A percentile compares a stretch with the other conserved stretches of the same genome.
These are phyloP conservation scores for Eolophus roseicapilla DNA, from an alignment of 2,113 vertebrate genomes.

Conservation along the genomic window DNA sequence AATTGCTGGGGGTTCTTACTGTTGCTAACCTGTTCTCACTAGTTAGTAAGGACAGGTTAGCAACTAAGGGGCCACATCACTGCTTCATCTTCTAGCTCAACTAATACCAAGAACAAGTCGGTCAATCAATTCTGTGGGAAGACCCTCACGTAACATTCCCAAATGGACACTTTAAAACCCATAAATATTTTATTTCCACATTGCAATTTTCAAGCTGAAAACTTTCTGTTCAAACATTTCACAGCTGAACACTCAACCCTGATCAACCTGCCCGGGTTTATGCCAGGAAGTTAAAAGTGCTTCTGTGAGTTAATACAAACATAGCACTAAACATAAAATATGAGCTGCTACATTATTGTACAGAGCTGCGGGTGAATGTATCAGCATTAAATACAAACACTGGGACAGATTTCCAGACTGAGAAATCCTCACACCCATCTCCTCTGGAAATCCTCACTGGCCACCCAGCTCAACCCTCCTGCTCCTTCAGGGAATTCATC, in stretches of 20 bases:
- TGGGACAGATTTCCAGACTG: neutral
- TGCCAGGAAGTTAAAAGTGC: neutral
- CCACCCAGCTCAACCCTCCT: neutral
- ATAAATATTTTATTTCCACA: constrained; percentile 8
- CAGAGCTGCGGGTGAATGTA: neutral
- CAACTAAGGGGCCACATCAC: neutral
- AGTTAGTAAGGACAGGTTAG: neutral
- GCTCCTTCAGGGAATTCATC: neutral
- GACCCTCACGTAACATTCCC: neutral
- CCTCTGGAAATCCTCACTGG: neutral
- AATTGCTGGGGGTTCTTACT: neutral
- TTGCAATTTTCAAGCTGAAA: neutral
- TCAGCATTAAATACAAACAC: neutral
- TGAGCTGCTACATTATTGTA: neutral
- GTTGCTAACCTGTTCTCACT: neutral
- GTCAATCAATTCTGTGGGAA: neutral
- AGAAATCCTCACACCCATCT: neutral
- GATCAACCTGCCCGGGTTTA: neutral
- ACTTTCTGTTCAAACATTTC: neutral
- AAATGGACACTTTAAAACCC: neutral
- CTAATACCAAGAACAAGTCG: neutral
- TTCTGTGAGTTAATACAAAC: constrained; percentile 8
- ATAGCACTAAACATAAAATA: constrained; percentile 25
- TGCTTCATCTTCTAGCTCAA: neutral
- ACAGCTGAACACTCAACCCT: neutral